Base-by-base conservation (phyloP, 2,888 invertebrate species). In the Melipona bicolor region DNA sequence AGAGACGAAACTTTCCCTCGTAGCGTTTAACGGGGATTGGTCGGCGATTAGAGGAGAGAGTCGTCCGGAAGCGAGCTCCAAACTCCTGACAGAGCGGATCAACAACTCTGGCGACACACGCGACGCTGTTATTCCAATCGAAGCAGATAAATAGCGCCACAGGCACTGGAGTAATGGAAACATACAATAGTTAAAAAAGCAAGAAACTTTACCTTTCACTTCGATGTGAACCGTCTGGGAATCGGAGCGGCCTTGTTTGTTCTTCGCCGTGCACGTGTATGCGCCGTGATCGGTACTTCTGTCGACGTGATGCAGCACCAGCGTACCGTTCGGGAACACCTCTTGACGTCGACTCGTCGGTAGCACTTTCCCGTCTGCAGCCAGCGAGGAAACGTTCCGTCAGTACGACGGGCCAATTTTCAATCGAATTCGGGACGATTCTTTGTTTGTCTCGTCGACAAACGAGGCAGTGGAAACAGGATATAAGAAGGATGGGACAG, bases 221-320 rank as follows among this genome's bases (percentile, higher is more conserved):
- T 95, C 95, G 85, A 95, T 94, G 89, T 95, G 95, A 24, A 95
- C 94, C 65, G 95, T 95, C 88, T 95, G 93, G 3, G 97, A 96
- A 36, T 97, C 97, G 2, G 97, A 96, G 92, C 97, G 97, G 83
- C 97, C 96, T 93, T 98, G 98, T 87, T 97, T 96, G 94, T 98
- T 98, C 86, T 97, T 96, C 0, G 98, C 98, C 91, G 97, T 97
- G 94, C 98, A 99, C 70, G 97, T 98, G 95, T 98, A 98, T 19
- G 97, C 97, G 75, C 98, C 98, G 17, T 97, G 97, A 94, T 98
- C 98, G 91, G 97, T 97, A 70, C 96, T 96, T 74, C 97, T 96
- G 94, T 98, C 98, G 71, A 98, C 97, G 93, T 97, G 97, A 93
- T 97, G 97, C 81, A 99, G 97, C 79, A 97, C 96, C 87, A 99